These are phyloP conservation scores for Ceyx melanurus DNA, from an alignment of 2,113 vertebrate genomes.

Conservation along the genomic window DNA sequence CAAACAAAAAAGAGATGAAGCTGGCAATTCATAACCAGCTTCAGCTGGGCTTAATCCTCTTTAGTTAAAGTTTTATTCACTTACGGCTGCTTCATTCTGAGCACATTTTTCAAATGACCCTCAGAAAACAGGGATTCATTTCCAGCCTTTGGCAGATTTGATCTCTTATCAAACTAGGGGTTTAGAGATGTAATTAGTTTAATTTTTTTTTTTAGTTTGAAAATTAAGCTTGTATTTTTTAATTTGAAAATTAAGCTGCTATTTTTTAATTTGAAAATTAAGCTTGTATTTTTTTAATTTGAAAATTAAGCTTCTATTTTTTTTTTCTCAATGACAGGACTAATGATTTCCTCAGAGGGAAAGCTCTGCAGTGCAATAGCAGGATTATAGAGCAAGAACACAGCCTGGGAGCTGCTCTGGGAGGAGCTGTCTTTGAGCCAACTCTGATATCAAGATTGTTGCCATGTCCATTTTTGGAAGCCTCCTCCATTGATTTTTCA, in stretches of 20 bases:
- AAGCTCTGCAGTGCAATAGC: neutral
- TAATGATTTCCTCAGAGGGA: neutral
- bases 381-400: neutral
- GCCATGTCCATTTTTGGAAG: conserved; percentile 58
- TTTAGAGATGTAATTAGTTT: conserved; percentile 18
- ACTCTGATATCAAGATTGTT: conserved; percentile 39
- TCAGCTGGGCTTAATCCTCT: conserved; percentile 11
- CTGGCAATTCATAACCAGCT: conserved; percentile 37
- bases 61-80: conserved; percentile 22
- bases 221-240: conserved; percentile 23
- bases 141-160: neutral
- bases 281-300: no score
- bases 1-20: conserved; percentile 9
- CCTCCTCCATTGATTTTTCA: conserved; percentile 61
- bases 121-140: neutral
- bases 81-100: neutral
- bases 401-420: neutral
- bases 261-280: no score
- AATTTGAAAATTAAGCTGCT: no score
- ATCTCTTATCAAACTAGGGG: neutral
- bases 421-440: conserved; percentile 45
- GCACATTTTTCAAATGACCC: conserved; percentile 8
- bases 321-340: neutral
- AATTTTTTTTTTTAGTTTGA: neutral
- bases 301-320: no score